Percentiles rank a stretch among this genome's conserved stretches.
Evolutionary conservation across 2,797 vertebrate species (phyloP).

Genomic region (Artibeus lituratus): DNA sequence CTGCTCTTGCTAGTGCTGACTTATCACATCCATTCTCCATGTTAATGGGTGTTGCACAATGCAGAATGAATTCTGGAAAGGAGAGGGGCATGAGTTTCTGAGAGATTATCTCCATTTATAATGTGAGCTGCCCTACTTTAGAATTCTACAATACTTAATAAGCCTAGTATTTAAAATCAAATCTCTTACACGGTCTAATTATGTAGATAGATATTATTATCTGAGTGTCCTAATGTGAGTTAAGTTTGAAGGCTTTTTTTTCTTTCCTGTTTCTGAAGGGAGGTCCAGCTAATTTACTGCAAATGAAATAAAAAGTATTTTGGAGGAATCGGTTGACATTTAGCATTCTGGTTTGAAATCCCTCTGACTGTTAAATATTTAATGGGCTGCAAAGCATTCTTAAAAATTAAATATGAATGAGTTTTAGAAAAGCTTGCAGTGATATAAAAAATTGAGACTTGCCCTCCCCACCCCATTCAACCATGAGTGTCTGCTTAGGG

Average conservation of each 20-base stretch:
- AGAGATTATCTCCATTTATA: slow-evolving; percentile 54
- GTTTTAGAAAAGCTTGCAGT: slow-evolving; percentile 68
- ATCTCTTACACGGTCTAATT: neutral
- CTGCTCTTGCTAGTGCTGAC: neutral
- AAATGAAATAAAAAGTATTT: slow-evolving; percentile 70
- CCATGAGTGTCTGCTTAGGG: slow-evolving; percentile 64
- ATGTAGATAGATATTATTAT: neutral
- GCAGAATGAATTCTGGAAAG: slow-evolving; percentile 36
- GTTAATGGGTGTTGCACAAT: slow-evolving; percentile 7
- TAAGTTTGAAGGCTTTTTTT: slow-evolving; percentile 37
- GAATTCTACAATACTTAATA: slow-evolving; percentile 5
- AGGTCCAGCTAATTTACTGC: slow-evolving; percentile 58
- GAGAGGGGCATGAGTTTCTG: neutral
- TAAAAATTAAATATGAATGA: slow-evolving; percentile 80
- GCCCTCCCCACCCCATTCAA: slow-evolving; percentile 18
- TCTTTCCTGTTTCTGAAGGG: neutral
- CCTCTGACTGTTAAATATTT: slow-evolving; percentile 78
- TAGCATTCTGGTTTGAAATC: slow-evolving; percentile 75
- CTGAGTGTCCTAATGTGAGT: neutral
- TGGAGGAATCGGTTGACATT: slow-evolving; percentile 70
- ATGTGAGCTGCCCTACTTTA: neutral
- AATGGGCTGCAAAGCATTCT: slow-evolving; percentile 77
- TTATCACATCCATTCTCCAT: slow-evolving; percentile 24
- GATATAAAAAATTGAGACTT: slow-evolving; percentile 51
- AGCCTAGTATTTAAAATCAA: slow-evolving; percentile 39